Evolutionary conservation across 1,140 invertebrate genomes (phyloP), one percentile per base, ranked within the genome.

Genomic region (Ceratoteleas bidentatus): DNA sequence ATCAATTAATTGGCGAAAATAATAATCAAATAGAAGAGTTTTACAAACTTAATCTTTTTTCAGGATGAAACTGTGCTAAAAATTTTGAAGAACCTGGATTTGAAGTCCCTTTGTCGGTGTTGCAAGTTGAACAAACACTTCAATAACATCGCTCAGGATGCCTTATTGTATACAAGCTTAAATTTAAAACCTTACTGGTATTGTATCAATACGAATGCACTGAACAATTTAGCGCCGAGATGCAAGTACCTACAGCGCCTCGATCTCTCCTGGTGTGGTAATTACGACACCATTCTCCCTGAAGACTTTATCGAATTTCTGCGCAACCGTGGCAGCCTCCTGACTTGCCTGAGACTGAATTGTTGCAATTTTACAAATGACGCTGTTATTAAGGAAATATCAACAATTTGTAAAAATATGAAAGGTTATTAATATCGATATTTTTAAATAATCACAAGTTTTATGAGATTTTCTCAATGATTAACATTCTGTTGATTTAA

Each of bases 241-340:
- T 96, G 95, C 88, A 93, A 93, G 74, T 94, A 94, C 87, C 88
- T 97, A 11, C 94, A 95, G 83, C 94, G 94, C 88, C 85, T 98
- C 10, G 96, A 97, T 92, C 87, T 98, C 0, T 97, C 96, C 0
- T 98, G 97, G 96, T 97, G 96, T 89, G 96, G 96, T n/a, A 94
- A 93, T 74, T 94, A 96, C 86, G 91, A 92, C 56, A 93, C 92
- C 73, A 93, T 95, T 61, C 91, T 91, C 24, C 85, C 93, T 54
- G 77, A 91, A 81, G 90, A 93, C 73, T 93, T 96, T 78, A 91
- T 92, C 40, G 86, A 92, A 85, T 96, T 97, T 90, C 87, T 97
- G 1, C 88, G 91, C 77, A 88, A 92, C 69, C 94, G 93, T 87
- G 95, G 96, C 14, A 91, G 90, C 62, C 92, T 93, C 56, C 89